Conservation (phyloP, 2,888 invertebrate species). For the Pseudococcus longispinus region DNA sequence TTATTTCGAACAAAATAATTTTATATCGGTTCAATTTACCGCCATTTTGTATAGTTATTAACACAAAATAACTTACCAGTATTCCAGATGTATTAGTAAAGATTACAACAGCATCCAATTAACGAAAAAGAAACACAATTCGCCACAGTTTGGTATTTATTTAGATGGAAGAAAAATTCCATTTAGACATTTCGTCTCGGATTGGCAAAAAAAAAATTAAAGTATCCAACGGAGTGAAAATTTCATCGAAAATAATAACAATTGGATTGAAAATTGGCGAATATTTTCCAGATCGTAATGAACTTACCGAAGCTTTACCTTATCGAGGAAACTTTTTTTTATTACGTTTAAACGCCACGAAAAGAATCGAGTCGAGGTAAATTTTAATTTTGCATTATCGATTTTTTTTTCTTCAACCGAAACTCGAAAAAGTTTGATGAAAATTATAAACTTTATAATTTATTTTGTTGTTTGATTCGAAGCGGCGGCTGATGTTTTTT, state of each 20-base stretch:
- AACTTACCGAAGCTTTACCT: constrained; percentile 24
- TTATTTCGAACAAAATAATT: no score
- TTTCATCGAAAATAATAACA: constrained; percentile 22
- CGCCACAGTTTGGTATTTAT: not conserved
- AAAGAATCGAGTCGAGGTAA: not conserved
- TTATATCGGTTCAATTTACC: not conserved
- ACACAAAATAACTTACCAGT: not conserved
- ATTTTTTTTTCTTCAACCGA: not conserved
- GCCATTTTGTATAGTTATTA: not conserved
- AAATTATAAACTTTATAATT: constrained; percentile 20
- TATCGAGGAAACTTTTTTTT: constrained; percentile 1
- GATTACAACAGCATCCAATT: not conserved
- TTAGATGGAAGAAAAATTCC: not conserved
- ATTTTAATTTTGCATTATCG: constrained; percentile 26
- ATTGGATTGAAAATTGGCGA: constrained; percentile 34
- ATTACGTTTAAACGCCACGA: not conserved
- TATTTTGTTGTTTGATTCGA: constrained; percentile 2
- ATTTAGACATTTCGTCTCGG: not conserved
- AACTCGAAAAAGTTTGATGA: constrained; percentile 19
- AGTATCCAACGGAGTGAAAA: constrained; percentile 6
- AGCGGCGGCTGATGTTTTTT: not conserved
- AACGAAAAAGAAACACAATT: not conserved
- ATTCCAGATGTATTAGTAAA: not conserved
- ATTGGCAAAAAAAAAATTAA: not conserved
- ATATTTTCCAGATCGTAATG: not conserved